Evolutionary conservation across 2,797 vertebrate genomes (phyloP).

Genomic region (Lepus oiostolus): DNA sequence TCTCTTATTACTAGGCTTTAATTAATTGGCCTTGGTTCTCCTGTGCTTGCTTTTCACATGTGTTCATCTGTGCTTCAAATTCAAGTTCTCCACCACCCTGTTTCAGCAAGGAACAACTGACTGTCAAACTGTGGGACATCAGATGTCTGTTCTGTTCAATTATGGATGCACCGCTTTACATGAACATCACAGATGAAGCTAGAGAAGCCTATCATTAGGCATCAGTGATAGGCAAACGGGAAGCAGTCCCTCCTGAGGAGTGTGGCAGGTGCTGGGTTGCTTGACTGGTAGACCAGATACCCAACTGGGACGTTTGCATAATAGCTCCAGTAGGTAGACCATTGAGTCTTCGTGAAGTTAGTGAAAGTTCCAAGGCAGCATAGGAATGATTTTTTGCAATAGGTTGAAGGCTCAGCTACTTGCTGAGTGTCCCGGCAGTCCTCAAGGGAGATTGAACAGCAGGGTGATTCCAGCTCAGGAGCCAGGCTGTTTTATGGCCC

Average conservation of each 20-base stretch:
- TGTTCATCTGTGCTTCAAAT: neutral
- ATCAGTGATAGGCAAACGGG: neutral
- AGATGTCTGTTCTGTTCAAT: neutral
- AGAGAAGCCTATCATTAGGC: no score
- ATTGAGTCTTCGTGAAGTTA: neutral
- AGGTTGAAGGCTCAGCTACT: neutral
- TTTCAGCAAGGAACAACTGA: neutral
- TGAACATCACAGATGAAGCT: neutral
- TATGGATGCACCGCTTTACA: neutral
- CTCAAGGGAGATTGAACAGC: neutral
- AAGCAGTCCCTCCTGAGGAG: neutral
- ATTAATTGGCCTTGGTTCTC: neutral
- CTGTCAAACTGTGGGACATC: neutral
- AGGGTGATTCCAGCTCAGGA: rapidly evolving
- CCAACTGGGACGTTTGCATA: rapidly evolving
- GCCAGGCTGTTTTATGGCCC: neutral
- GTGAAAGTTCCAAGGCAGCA: neutral
- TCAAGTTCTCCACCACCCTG: neutral
- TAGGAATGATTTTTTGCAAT: neutral
- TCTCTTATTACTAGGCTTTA: neutral
- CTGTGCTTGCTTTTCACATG: neutral
- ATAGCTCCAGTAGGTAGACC: neutral
- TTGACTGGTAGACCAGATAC: neutral
- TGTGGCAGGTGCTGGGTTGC: neutral
- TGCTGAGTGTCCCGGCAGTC: no score